Conservation (phyloP, 2,888 invertebrate genomes). For the Brenthis hecate region DNA sequence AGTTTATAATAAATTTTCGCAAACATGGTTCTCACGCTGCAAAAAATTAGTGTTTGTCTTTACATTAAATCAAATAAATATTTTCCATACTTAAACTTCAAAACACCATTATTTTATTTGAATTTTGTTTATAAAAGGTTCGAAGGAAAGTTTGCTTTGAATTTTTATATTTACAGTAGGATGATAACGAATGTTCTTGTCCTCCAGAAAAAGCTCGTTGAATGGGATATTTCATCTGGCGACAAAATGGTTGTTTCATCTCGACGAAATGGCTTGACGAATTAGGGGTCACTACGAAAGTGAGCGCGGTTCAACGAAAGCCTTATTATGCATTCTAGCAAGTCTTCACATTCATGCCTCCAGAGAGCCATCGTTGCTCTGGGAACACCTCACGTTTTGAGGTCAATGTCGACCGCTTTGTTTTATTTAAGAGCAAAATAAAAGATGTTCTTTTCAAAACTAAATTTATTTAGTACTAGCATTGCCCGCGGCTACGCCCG, state of each 20-base stretch:
- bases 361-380: slow-evolving; percentile 40
- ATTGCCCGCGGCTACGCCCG: too few species aligned
- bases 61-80: not conserved
- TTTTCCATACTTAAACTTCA: not conserved
- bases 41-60: too few species aligned
- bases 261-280: slow-evolving; percentile 36
- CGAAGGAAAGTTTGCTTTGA: slow-evolving; percentile 4
- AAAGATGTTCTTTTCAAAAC: slow-evolving; percentile 37
- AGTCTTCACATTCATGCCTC: slow-evolving; percentile 40
- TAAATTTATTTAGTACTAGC: slow-evolving; percentile 6
- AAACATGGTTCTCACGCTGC: too few species aligned
- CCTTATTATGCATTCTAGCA: slow-evolving; percentile 45
- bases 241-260: slow-evolving; percentile 35
- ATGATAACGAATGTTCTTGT: slow-evolving; percentile 15
- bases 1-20: too few species aligned
- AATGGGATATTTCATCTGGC: slow-evolving; percentile 31
- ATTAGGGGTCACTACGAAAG: slow-evolving; percentile 42
- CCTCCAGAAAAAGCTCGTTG: slow-evolving; percentile 15
- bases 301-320: slow-evolving; percentile 40
- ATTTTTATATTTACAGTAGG: slow-evolving; percentile 4
- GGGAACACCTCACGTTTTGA: slow-evolving; percentile 42
- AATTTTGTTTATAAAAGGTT: not conserved
- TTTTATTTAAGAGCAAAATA: slow-evolving; percentile 40
- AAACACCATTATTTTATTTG: not conserved
- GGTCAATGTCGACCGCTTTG: slow-evolving; percentile 45